These are phyloP conservation scores for Dendrocincla tyrannina DNA, from an alignment of 2,797 vertebrate genomes.

Conservation along the genomic window DNA sequence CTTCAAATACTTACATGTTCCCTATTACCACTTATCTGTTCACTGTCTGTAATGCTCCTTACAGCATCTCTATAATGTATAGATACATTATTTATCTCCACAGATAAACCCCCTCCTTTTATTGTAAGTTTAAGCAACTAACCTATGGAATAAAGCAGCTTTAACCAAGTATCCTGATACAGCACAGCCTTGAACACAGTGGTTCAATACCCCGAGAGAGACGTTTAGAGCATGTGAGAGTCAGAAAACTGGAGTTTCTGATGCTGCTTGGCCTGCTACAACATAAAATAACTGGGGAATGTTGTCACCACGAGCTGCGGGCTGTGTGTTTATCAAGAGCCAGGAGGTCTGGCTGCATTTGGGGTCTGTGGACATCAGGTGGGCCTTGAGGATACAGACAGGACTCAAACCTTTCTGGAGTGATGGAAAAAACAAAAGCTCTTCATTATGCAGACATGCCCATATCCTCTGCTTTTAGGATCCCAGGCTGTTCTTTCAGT, in stretches of 20 bases:
- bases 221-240: not conserved
- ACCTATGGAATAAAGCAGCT: not conserved
- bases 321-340: not conserved
- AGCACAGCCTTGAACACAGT: not conserved
- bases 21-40: slow-evolving; percentile 17
- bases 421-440: not conserved
- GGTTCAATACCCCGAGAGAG: not conserved
- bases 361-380: fast-evolving
- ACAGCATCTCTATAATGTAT: not conserved
- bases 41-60: not conserved
- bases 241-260: not conserved
- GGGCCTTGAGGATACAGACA: not conserved
- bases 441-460: not conserved
- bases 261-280: not conserved
- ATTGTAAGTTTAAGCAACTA: not conserved
- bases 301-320: not conserved
- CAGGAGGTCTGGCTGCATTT: not conserved
- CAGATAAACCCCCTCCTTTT: not conserved
- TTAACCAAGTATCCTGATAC: not conserved
- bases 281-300: not conserved
- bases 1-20: not conserved
- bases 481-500: not conserved
- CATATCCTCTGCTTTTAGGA: not conserved
- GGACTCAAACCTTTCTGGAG: not conserved
- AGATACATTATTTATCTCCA: not conserved